Conservation (phyloP, 2,797 vertebrate genomes). For the Urocyon cinereoargenteus region DNA sequence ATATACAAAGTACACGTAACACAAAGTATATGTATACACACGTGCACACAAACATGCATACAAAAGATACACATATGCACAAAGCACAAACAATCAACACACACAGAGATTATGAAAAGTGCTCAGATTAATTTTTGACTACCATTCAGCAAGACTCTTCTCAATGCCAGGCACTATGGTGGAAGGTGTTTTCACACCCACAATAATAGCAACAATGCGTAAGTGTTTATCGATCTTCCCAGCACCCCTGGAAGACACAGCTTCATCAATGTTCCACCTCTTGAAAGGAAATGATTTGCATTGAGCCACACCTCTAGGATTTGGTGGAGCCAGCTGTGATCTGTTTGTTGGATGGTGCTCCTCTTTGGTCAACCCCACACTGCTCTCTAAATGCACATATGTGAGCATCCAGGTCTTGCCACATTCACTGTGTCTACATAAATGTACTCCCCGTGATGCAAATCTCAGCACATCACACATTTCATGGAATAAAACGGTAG, state of each 20-base stretch:
- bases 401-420: background rate
- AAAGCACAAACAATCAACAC: background rate
- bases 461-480: background rate
- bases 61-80: background rate
- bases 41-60: background rate
- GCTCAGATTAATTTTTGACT: background rate
- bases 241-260: background rate
- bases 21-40: background rate
- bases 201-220: background rate
- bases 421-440: accelerated
- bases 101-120: background rate
- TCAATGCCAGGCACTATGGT: background rate
- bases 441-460: background rate
- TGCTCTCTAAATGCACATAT: too few species aligned
- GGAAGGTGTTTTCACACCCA: background rate
- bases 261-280: background rate
- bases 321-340: background rate
- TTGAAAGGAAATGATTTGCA: background rate
- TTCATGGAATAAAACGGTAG: conserved; percentile 34
- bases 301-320: background rate
- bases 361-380: background rate
- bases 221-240: background rate
- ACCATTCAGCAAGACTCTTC: background rate
- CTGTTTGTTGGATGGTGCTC: too few species aligned
- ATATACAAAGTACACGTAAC: background rate